Evolutionary conservation across 2,113 vertebrate genomes (phyloP), one percentile per base, ranked within the genome.

Genomic region (Paratilapia polleni): DNA sequence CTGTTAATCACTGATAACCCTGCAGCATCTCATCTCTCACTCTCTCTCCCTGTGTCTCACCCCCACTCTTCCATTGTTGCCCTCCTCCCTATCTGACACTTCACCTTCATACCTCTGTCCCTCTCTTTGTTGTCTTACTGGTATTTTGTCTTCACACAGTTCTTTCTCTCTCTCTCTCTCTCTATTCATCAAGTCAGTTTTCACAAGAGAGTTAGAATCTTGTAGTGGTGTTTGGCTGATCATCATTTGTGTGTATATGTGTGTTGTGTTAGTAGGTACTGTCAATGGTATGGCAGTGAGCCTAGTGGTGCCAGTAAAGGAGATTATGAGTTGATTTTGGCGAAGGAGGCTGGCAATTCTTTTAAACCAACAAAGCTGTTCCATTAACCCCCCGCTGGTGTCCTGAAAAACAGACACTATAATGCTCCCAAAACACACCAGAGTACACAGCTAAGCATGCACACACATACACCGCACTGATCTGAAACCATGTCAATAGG

Each of bases 321-420:
- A 98, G 98, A 98, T 98, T 98, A 98, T 97, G 91, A 91, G 97
- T 98, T 98, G 98, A 97, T 98, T 97, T 98, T 99, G 97, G 98
- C 97, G 96, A 97, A 97, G 97, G 95, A 96, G 94, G 94, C 96
- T 97, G 96, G 96, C 96, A 97, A 98, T 98, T 98, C 96, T 95
- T 97, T 98, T 97, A 98, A 97, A 98, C 97, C 97, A 98, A 98
- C 97, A 99, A 98, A 98, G 97, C 95, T 92, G 96, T 97, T 97
- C 97, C 97, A 98, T 99, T 98, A 98, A 96, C 97, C 97, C 96
- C 97, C 97, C 94, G 96, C 97, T 98, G 98, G 94, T 97, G 95
- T 96, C 95, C 97, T 97, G 95, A 97, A 97, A 89, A 98, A 96
- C 96, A 97, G 96, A 96, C 96, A 96, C 96, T 86, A 87, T 82